These are phyloP conservation scores for Aquatica leii DNA, from an alignment of 2,888 invertebrate genomes.

Conservation along the genomic window DNA sequence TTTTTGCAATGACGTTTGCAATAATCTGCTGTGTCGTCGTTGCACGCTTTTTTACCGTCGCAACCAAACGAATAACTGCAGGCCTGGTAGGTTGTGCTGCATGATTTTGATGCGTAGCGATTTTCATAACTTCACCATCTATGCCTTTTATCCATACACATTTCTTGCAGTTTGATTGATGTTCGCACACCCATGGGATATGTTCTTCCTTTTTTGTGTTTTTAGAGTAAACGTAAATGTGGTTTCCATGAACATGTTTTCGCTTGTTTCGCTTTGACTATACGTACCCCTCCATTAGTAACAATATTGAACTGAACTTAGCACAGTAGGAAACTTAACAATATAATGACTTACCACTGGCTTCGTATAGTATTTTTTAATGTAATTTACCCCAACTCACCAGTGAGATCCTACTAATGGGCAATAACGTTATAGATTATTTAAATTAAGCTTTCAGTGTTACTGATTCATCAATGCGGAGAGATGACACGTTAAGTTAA, in stretches of 20 bases:
- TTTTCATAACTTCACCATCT: constrained; percentile 7
- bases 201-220: not conserved
- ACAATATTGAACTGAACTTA: not conserved
- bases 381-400: too few relatives aligned
- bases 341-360: too few relatives aligned
- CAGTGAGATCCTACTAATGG: too few relatives aligned
- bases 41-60: constrained; percentile 10
- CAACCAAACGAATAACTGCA: constrained; percentile 15
- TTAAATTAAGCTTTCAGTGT: too few relatives aligned
- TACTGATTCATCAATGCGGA: too few relatives aligned
- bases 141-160: not conserved
- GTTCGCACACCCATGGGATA: not conserved
- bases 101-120: constrained; percentile 9
- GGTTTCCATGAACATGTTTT: not conserved
- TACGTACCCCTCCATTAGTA: not conserved
- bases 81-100: constrained; percentile 4
- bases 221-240: not conserved
- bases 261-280: not conserved
- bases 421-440: too few relatives aligned
- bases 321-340: not conserved
- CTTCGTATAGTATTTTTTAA: too few relatives aligned
- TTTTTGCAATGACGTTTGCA: constrained; percentile 10
- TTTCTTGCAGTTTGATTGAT: not conserved
- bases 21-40: constrained; percentile 11
- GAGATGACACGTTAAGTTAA: too few relatives aligned